These are phyloP conservation scores for Lemur catta DNA, from an alignment of 2,797 vertebrate species.

Conservation along the genomic window DNA sequence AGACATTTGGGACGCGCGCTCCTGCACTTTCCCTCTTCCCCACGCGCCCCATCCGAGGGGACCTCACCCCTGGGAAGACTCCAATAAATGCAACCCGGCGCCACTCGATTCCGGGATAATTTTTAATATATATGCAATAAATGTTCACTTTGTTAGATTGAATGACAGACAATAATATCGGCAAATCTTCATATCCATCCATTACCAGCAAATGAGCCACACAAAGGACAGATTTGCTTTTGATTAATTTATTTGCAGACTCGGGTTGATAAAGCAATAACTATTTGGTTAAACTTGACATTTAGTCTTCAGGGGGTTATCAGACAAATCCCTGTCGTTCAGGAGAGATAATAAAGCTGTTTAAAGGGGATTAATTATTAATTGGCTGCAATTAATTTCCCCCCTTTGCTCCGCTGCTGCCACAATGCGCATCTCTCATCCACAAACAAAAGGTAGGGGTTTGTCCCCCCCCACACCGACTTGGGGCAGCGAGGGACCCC, in stretches of 20 bases:
- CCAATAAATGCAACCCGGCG: constrained; percentile 96
- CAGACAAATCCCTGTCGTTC: constrained; percentile 87
- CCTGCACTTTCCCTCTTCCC: constrained; percentile 50
- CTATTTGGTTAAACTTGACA: constrained; percentile 92
- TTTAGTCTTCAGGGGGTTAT: constrained; percentile 90
- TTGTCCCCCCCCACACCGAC: not conserved
- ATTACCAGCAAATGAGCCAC: constrained; percentile 95
- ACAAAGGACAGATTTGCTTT: constrained; percentile 90
- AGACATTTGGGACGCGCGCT: constrained; percentile 87
- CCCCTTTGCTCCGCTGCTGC: constrained; percentile 76
- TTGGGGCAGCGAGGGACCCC: not conserved
- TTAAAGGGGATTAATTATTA: constrained; percentile 92
- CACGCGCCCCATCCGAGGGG: constrained; percentile 88
- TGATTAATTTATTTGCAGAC: constrained; percentile 99
- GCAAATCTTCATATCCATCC: constrained; percentile 97
- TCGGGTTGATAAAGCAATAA: constrained; percentile 99
- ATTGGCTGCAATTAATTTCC: constrained; percentile 90
- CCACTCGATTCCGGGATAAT: constrained; percentile 97
- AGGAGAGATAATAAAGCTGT: constrained; percentile 85
- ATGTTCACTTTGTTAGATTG: constrained; percentile 99
- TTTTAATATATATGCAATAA: constrained; percentile 99
- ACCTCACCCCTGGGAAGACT: constrained; percentile 97
- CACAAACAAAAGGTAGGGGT: constrained; percentile 80
- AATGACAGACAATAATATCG: constrained; percentile 99
- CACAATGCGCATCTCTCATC: constrained; percentile 76